These are phyloP conservation scores for Schmidtea mediterranea DNA, from an alignment of 1,140 invertebrate genomes.

Conservation along the genomic window DNA sequence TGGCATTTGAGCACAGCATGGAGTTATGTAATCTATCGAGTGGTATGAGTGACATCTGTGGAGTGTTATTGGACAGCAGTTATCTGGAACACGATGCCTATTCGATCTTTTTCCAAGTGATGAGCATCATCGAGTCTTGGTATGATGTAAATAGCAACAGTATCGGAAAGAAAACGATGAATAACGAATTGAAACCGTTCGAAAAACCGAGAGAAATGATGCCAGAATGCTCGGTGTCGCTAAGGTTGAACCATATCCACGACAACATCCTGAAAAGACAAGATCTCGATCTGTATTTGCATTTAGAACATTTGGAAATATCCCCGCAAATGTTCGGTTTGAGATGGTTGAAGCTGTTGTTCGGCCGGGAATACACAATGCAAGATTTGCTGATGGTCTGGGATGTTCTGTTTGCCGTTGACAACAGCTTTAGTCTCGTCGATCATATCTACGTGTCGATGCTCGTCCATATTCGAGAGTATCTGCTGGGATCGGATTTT, in stretches of 20 bases:
- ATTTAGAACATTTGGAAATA: not conserved
- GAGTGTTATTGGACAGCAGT: not conserved
- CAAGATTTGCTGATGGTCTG: not conserved
- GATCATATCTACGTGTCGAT: not conserved
- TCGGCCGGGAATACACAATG: not conserved
- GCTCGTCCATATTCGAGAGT: not conserved
- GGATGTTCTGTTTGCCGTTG: not conserved
- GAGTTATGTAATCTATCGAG: not conserved
- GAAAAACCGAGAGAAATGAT: no score
- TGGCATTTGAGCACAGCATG: not conserved
- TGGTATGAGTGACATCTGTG: not conserved
- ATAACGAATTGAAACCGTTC: no score
- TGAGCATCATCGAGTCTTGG: slow-evolving; percentile 1
- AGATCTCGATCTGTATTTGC: not conserved
- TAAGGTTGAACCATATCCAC: not conserved
- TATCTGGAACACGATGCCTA: not conserved
- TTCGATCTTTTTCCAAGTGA: not conserved
- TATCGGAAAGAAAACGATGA: no score
- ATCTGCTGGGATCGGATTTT: not conserved
- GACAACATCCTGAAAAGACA: not conserved
- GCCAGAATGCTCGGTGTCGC: not conserved
- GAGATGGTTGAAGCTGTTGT: not conserved
- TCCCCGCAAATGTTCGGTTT: not conserved
- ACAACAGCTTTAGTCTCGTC: not conserved
- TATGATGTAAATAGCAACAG: not conserved